phyloP scores from a whole-genome alignment of 2,888 invertebrate species.

The Byasa hedistus region DNA sequence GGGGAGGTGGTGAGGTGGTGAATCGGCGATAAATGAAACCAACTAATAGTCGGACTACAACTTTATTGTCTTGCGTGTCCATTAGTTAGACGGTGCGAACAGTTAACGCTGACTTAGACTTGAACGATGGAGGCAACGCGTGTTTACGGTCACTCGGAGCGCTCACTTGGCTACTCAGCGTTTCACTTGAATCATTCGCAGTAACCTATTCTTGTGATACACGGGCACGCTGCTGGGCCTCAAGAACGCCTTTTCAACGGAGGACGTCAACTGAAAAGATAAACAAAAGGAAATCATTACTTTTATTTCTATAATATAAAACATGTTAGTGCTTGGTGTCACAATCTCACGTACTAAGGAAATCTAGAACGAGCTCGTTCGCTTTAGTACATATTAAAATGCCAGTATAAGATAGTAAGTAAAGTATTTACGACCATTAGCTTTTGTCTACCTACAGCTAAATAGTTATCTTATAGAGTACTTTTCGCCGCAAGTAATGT shows the following conservation, averaged over 20 bases:
- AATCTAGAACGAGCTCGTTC: too few relatives aligned
- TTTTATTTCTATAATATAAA: not conserved
- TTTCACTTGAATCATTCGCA: conserved; percentile 27
- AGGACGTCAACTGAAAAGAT: conserved; percentile 22
- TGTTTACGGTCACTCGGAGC: conserved; percentile 26
- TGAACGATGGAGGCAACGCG: conserved; percentile 5
- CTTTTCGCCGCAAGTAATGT: too few relatives aligned
- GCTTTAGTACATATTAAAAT: too few relatives aligned
- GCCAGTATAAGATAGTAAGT: too few relatives aligned
- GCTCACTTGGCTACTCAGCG: too few relatives aligned
- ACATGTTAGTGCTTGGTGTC: not conserved
- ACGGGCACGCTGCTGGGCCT: conserved; percentile 27
- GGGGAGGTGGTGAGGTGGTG: not conserved
- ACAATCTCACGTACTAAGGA: too few relatives aligned
- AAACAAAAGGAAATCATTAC: not conserved
- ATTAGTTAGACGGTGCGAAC: conserved; percentile 33
- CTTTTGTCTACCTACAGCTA: too few relatives aligned
- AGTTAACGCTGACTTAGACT: conserved; percentile 31
- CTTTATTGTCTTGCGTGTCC: conserved; percentile 35
- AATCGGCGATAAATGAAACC: conserved; percentile 28
- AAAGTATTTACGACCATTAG: too few relatives aligned
- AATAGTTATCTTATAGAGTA: too few relatives aligned
- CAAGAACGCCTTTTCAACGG: conserved; percentile 24
- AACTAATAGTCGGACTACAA: conserved; percentile 32
- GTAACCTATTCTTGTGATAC: conserved; percentile 30